Evolutionary conservation across 1,140 invertebrate species (phyloP).

Genomic region (Leptopilina boulardi): DNA sequence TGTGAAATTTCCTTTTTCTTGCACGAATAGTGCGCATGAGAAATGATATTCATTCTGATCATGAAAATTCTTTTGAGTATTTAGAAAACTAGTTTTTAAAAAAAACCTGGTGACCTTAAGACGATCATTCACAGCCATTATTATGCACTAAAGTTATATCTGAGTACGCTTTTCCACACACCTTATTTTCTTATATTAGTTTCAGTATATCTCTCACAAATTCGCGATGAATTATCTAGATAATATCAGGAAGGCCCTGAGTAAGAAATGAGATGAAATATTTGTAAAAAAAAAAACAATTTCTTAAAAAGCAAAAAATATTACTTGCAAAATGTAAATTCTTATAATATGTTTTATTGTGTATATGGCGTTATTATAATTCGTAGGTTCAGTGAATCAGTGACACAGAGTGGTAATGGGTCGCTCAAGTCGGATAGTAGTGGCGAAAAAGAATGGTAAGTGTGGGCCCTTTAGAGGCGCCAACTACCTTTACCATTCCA

Average conservation of each 20-base stretch:
- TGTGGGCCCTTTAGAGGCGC: constrained; percentile 66
- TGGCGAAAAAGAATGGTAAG: constrained; percentile 75
- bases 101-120: constrained; percentile 31
- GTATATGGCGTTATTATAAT: constrained; percentile 73
- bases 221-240: background rate
- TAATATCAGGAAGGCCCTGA: background rate
- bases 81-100: constrained; percentile 4
- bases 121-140: constrained; percentile 30
- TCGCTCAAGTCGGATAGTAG: constrained; percentile 73
- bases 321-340: constrained; percentile 7
- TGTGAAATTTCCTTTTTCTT: background rate
- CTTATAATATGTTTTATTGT: constrained; percentile 63
- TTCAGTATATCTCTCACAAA: constrained; percentile 2
- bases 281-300: background rate
- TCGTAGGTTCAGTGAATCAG: constrained; percentile 75
- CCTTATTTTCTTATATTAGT: background rate
- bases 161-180: constrained; percentile 30
- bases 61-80: background rate
- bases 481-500: constrained; percentile 59
- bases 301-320: background rate
- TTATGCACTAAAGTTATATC: constrained; percentile 29
- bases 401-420: constrained; percentile 73
- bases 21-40: constrained; percentile 3
- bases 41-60: constrained; percentile 6
- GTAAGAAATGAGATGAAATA: constrained; percentile 14